Evolutionary conservation across 2,113 vertebrate genomes (phyloP).

Genomic region (Mus musculus): DNA sequence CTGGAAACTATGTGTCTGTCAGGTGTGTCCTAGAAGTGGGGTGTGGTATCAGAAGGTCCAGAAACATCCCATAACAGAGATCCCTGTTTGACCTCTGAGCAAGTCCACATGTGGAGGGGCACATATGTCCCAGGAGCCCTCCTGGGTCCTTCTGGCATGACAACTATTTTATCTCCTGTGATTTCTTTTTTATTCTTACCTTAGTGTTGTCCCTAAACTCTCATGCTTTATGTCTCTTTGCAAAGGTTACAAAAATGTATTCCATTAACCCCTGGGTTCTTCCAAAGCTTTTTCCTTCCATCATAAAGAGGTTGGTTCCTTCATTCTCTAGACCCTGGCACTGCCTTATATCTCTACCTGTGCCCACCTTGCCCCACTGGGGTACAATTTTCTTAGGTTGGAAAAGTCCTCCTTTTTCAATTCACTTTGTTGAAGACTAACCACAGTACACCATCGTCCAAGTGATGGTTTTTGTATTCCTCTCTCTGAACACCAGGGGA

Average conservation of each 20-base stretch:
- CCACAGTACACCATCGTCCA: background rate
- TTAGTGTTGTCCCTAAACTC: background rate
- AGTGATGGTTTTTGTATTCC: background rate
- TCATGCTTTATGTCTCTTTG: background rate
- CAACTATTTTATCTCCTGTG: background rate
- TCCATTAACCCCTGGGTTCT: background rate
- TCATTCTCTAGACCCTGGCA: background rate
- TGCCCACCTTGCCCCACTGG: background rate
- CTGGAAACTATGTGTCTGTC: background rate
- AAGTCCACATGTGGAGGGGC: background rate
- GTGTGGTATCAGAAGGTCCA: background rate
- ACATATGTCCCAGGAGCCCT: background rate
- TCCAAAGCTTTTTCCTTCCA: background rate
- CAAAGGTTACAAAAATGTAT: background rate
- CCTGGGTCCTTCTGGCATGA: background rate
- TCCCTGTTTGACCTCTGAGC: background rate
- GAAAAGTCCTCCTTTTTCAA: background rate
- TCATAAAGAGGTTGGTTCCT: background rate
- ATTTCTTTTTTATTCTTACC: background rate
- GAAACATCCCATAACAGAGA: background rate
- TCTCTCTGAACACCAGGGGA: background rate
- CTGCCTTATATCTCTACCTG: background rate
- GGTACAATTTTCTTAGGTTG: background rate
- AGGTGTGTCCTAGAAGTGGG: background rate
- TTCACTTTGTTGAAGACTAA: background rate